Percentiles rank a stretch among this genome's conserved stretches.
These are phyloP conservation scores for Frankliniella fusca DNA, from an alignment of 2,888 invertebrate species.

Conservation along the genomic window DNA sequence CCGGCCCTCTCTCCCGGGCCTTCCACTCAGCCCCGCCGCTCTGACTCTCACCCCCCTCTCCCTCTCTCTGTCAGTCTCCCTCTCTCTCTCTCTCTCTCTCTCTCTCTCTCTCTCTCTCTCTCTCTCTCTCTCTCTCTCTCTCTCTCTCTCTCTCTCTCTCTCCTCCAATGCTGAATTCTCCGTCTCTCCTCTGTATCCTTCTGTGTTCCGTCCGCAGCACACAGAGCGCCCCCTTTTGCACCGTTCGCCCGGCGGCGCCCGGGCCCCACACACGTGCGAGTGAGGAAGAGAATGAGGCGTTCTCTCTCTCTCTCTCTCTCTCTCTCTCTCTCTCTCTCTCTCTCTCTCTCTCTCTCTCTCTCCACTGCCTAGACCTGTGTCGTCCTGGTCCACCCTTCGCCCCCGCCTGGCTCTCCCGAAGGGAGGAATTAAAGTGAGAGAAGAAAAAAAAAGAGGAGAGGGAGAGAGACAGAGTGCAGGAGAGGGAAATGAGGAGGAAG, in stretches of 20 bases:
- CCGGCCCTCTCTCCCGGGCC: neutral
- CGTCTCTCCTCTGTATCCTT: neutral
- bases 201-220: neutral
- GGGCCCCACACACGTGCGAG: neutral
- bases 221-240: neutral
- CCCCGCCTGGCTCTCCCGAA: too few species aligned
- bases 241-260: neutral
- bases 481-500: neutral
- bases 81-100: neutral
- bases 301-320: neutral
- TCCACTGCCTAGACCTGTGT: neutral
- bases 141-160: neutral
- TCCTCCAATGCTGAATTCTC: neutral
- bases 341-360: neutral
- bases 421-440: too few species aligned
- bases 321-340: neutral
- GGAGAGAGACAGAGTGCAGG: neutral
- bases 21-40: neutral
- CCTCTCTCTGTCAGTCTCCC: neutral
- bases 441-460: neutral
- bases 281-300: neutral
- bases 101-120: constrained; percentile 1
- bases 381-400: too few species aligned
- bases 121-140: neutral
- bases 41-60: neutral